Percentiles rank a stretch among this genome's conserved stretches.
Evolutionary conservation across 2,888 invertebrate genomes (phyloP).

Genomic region (Xylota sylvarum): DNA sequence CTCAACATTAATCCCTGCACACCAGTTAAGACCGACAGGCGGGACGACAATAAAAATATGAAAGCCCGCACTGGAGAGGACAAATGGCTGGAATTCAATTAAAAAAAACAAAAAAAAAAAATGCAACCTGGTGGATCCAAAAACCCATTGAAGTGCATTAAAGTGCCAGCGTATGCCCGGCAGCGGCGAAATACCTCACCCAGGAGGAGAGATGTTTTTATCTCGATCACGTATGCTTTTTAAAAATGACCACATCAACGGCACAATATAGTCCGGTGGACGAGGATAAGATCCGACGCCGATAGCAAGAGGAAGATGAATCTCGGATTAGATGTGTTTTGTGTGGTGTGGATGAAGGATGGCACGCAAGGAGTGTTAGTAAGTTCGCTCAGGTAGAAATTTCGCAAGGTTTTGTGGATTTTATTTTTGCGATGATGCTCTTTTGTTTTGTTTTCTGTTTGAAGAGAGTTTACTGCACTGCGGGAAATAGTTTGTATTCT

Average conservation of each 20-base stretch:
- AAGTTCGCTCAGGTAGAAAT: constrained; percentile 39
- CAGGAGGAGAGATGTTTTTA: constrained; percentile 1
- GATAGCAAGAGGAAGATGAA: constrained; percentile 36
- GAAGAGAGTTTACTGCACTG: constrained; percentile 48
- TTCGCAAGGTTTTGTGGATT: constrained; percentile 42
- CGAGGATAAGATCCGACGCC: constrained; percentile 20
- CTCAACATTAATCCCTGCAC: constrained; percentile 41
- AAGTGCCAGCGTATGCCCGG: constrained; percentile 64
- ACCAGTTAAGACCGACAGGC: too few relatives aligned
- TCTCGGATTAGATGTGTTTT: constrained; percentile 11
- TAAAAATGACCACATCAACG: constrained; percentile 32
- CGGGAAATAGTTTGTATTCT: constrained; percentile 62
- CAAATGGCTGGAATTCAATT: constrained; percentile 57
- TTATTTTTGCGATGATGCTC: constrained; percentile 19
- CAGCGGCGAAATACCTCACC: constrained; percentile 58
- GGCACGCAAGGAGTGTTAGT: not conserved
- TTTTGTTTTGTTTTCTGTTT: constrained; percentile 21
- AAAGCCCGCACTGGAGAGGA: constrained; percentile 12
- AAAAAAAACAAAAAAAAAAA: not conserved
- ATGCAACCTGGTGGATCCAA: constrained; percentile 25
- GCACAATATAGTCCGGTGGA: constrained; percentile 19
- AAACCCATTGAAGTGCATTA: constrained; percentile 45
- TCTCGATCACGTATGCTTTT: constrained; percentile 50
- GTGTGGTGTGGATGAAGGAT: not conserved
- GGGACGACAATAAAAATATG: constrained; percentile 30